phyloP scores from a whole-genome alignment of 2,113 vertebrate genomes.

The Callaeas wilsoni region DNA sequence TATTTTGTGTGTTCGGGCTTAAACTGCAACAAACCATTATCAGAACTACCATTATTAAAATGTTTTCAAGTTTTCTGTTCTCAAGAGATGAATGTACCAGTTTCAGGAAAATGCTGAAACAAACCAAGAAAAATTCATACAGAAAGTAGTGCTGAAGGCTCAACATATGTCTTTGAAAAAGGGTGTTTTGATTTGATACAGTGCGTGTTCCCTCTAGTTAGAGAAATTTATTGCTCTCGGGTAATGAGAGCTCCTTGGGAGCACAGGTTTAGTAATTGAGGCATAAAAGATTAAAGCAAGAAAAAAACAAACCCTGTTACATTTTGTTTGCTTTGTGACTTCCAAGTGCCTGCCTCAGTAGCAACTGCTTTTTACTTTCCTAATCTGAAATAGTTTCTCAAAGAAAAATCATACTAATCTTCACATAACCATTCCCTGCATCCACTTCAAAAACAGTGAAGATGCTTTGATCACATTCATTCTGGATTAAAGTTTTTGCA shows the following conservation, averaged over 20 bases:
- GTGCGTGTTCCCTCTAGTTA: neutral
- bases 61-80: neutral
- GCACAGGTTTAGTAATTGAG: neutral
- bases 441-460: neutral
- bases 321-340: neutral
- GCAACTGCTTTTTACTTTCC: neutral
- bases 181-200: neutral
- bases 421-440: neutral
- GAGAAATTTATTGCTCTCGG: neutral
- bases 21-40: neutral
- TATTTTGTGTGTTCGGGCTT: neutral
- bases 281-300: neutral
- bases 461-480: neutral
- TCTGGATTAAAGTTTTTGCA: neutral
- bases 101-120: neutral
- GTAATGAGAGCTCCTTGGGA: neutral
- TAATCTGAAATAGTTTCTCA: neutral
- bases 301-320: neutral
- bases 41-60: neutral
- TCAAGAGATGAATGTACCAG: neutral
- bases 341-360: neutral
- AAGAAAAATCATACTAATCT: neutral
- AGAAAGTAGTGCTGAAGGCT: neutral
- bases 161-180: neutral
- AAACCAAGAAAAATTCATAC: neutral